Percentiles rank a stretch among this genome's conserved stretches.
phyloP scores from a whole-genome alignment of 2,888 invertebrate genomes.

The Phymatocera aterrima region DNA sequence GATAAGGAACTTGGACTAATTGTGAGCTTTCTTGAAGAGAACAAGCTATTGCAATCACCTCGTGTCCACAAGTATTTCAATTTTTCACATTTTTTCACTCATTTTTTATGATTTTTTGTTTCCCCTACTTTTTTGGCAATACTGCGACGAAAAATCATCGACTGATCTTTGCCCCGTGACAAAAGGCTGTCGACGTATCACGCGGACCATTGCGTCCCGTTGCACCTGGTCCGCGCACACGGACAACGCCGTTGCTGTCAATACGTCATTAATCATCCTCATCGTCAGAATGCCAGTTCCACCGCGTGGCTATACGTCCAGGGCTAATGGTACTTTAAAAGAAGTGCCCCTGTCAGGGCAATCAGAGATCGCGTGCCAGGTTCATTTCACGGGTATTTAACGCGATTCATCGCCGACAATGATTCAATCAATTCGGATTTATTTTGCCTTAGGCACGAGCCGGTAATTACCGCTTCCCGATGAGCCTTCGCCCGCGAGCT shows the following conservation, averaged over 20 bases:
- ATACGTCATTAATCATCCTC: constrained; percentile 65
- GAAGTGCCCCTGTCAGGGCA: constrained; percentile 62
- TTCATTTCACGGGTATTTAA: constrained; percentile 74
- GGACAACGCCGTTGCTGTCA: constrained; percentile 47
- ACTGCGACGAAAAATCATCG: neutral
- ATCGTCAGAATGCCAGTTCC: constrained; percentile 47
- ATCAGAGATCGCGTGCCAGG: constrained; percentile 66
- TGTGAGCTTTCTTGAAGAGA: no score
- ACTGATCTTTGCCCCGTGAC: constrained; percentile 16
- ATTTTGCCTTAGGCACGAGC: constrained; percentile 64
- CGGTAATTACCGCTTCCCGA: constrained; percentile 57
- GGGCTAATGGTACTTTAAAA: constrained; percentile 65
- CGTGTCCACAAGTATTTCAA: no score
- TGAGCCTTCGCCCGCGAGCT: constrained; percentile 14
- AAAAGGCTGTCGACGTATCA: neutral
- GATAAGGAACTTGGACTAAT: no score
- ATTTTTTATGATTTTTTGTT: neutral
- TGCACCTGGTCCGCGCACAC: constrained; percentile 46
- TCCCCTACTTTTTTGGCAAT: neutral
- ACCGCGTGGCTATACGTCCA: constrained; percentile 48
- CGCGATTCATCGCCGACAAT: constrained; percentile 67
- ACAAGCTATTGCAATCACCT: no score
- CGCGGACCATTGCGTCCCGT: neutral
- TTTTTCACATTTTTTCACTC: neutral
- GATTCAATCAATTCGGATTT: constrained; percentile 70